phyloP scores from a whole-genome alignment of 64 coral and sea anemone genomes.

The Pocillopora damicornis region DNA sequence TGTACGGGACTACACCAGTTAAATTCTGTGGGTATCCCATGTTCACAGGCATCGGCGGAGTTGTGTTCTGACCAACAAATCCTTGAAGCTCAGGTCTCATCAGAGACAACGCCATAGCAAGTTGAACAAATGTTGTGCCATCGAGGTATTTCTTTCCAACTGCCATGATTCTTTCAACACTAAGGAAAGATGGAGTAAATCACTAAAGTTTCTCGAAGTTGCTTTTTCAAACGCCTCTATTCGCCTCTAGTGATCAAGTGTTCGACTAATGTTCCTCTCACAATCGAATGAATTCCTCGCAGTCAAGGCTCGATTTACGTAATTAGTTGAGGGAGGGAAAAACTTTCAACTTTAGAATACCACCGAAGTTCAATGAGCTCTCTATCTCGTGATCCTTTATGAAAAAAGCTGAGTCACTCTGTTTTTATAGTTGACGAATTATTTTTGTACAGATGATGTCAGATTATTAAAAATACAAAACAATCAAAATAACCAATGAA shows the following conservation, averaged over 20 bases:
- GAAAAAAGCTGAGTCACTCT: constrained; percentile 38
- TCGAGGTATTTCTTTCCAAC: constrained; percentile 60
- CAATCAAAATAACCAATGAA: neutral
- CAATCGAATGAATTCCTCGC: no score
- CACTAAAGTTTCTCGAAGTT: neutral
- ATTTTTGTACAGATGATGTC: constrained; percentile 38
- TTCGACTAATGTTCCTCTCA: no score
- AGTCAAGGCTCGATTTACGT: no score
- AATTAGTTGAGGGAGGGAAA: neutral
- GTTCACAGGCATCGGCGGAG: constrained; percentile 33
- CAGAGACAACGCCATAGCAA: constrained; percentile 59
- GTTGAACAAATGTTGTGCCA: constrained; percentile 38
- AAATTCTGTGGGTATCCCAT: constrained; percentile 37
- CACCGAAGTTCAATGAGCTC: no score
- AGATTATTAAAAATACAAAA: neutral
- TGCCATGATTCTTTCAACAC: constrained; percentile 34
- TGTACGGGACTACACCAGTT: constrained; percentile 9
- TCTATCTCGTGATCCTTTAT: neutral
- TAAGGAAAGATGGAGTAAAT: neutral
- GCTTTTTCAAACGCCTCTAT: neutral
- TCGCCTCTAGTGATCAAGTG: no score
- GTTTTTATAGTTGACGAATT: neutral
- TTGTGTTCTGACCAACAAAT: constrained; percentile 28
- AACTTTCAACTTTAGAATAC: neutral
- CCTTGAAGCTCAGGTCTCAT: constrained; percentile 75